Percentiles rank a stretch among this genome's conserved stretches.
Conservation (phyloP, 92 coral and sea anemone species). For the Heliopora coerulea region DNA sequence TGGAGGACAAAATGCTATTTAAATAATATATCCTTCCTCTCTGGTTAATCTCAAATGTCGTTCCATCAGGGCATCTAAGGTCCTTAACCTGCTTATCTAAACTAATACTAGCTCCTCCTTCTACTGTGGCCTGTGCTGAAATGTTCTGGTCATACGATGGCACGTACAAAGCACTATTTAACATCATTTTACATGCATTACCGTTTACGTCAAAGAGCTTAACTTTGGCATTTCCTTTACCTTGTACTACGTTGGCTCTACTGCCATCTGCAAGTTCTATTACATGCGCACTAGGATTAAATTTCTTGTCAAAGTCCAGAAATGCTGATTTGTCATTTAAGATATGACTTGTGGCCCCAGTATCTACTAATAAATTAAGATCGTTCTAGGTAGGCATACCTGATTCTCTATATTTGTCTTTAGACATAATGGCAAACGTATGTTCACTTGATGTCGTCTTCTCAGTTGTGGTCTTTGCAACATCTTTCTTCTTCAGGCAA, state of each 20-base stretch:
- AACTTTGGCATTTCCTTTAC: constrained; percentile 41
- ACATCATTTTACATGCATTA: constrained; percentile 20
- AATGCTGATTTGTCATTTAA: constrained; percentile 30
- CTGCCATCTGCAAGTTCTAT: constrained; percentile 38
- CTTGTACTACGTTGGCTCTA: constrained; percentile 21
- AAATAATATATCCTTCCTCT: constrained; percentile 32
- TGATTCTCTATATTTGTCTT: constrained; percentile 1
- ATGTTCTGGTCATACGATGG: constrained; percentile 36
- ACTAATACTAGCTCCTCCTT: too few relatives aligned
- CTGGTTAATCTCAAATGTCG: constrained; percentile 20
- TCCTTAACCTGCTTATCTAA: constrained; percentile 10
- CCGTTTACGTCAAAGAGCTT: constrained; percentile 40
- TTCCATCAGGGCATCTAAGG: neutral
- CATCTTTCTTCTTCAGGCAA: constrained; percentile 19
- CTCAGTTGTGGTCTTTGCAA: constrained; percentile 20
- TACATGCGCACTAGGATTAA: constrained; percentile 10
- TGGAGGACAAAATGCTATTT: constrained; percentile 20
- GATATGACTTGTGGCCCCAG: constrained; percentile 42
- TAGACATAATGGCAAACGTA: constrained; percentile 32
- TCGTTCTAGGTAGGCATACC: neutral
- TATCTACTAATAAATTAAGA: constrained; percentile 1
- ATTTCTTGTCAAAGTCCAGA: constrained; percentile 28
- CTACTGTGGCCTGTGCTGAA: constrained; percentile 35
- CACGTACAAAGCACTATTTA: constrained; percentile 14
- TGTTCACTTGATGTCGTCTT: constrained; percentile 10